Base-by-base conservation (phyloP, 2,888 invertebrate species). In the Hecatera dysodea region DNA sequence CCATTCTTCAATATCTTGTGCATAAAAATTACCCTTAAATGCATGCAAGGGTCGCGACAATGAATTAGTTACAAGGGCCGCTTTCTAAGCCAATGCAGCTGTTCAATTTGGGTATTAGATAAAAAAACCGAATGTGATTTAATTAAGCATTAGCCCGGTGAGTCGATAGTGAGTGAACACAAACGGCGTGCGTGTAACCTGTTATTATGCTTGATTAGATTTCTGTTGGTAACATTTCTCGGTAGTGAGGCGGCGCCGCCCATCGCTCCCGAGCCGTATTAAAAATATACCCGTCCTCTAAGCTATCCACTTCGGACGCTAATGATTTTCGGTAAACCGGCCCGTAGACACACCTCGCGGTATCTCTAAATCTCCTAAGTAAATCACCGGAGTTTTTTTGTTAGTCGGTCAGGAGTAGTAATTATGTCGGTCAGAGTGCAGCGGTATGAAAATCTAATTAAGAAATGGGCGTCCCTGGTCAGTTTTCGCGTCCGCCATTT, bases 351-450 rank as follows among this genome's bases (percentile, higher is more conserved):
- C 94, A 93, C 94, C 93, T 93, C 92, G 84, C 87, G 86, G 88
- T 94, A 95, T 95, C 95, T 93, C 89, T 87, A 90, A 92, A 94
- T 94, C 94, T 93, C 88, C 90, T 93, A 92, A 96, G 95, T 95
- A 96, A 96, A 96, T 96, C 95, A 95, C 95, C 89, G 85, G 84
- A 77, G 89, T 89, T 94, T 93, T 94, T 88, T 88, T 93, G 93
- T 94, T 93, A 92, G 85, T 92, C 93, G 93, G 93, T 91, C 93
- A 92, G 92, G 93, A 93, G 93, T 94, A 91, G 94, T 95, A 94
- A 95, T 95, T 95, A 95, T 94, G 91, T 94, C 94, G 95, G 96
- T 96, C 95, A 95, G 94, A 95, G 95, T 95, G 96, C 96, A 96
- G 91, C 91, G 88, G 91, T 91, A 93, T 91, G 93, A 91, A 93